phyloP scores from a whole-genome alignment of 2,888 invertebrate genomes.

The Dasysyrphus albostriatus region DNA sequence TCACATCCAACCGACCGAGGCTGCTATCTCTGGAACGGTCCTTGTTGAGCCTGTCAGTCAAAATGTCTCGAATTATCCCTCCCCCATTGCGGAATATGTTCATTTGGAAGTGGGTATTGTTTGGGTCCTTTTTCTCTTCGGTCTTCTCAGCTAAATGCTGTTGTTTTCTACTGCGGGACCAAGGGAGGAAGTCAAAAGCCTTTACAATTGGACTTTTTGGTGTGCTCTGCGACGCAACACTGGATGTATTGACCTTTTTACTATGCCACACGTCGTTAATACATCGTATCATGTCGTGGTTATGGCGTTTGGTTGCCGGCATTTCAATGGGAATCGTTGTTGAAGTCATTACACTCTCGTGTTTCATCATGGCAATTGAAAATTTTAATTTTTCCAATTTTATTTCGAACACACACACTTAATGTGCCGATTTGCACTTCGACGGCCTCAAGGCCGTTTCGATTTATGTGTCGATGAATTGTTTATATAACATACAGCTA shows the following conservation, averaged over 20 bases:
- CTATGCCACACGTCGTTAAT: constrained; percentile 74
- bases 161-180: constrained; percentile 80
- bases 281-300: constrained; percentile 76
- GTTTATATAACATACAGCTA: constrained; percentile 51
- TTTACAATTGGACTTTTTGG: constrained; percentile 82
- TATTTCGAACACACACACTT: constrained; percentile 43
- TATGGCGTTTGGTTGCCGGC: constrained; percentile 69
- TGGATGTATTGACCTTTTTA: constrained; percentile 50
- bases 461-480: constrained; percentile 46
- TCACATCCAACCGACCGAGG: constrained; percentile 72
- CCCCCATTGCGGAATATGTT: constrained; percentile 82
- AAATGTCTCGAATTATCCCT: constrained; percentile 81
- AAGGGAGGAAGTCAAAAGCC: constrained; percentile 83
- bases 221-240: constrained; percentile 51
- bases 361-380: constrained; percentile 69
- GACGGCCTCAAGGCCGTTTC: constrained; percentile 49
- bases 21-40: constrained; percentile 76
- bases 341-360: constrained; percentile 72
- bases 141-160: constrained; percentile 57
- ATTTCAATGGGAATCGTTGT: constrained; percentile 75
- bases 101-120: constrained; percentile 79
- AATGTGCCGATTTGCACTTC: constrained; percentile 40
- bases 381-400: constrained; percentile 15
- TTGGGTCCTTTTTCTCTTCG: constrained; percentile 77
- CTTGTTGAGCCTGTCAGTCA: constrained; percentile 81